phyloP scores from a whole-genome alignment of 2,797 vertebrate species.

The Saxicola maurus region DNA sequence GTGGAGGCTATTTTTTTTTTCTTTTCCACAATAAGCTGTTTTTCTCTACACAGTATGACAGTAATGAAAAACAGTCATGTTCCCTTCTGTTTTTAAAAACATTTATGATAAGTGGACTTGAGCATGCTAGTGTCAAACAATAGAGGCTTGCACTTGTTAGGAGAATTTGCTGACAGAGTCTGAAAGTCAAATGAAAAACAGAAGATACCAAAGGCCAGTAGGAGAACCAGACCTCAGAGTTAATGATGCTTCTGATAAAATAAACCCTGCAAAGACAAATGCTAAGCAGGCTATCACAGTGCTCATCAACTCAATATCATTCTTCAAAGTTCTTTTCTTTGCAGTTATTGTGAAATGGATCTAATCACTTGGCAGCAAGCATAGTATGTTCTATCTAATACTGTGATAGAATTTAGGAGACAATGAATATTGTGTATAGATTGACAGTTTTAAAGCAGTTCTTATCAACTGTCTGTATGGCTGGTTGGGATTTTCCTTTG shows the following conservation, averaged over 20 bases:
- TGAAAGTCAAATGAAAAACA: conserved; percentile 27
- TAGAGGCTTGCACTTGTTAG: conserved; percentile 46
- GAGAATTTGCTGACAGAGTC: conserved; percentile 21
- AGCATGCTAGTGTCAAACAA: conserved; percentile 20
- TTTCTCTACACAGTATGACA: conserved; percentile 65
- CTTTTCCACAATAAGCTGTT: conserved; percentile 56
- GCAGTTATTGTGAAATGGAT: background rate
- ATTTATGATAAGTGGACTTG: conserved; percentile 52
- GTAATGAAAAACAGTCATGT: conserved; percentile 68
- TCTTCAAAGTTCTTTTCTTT: background rate
- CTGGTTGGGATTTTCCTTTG: background rate
- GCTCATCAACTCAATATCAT: background rate
- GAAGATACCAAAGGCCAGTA: background rate
- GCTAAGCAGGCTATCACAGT: background rate
- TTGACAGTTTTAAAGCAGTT: background rate
- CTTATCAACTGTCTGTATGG: background rate
- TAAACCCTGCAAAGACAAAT: background rate
- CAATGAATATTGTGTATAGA: background rate
- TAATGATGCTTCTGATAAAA: conserved; percentile 14
- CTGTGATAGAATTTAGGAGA: background rate
- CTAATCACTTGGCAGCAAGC: background rate
- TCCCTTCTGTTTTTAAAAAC: conserved; percentile 53
- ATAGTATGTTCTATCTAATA: background rate
- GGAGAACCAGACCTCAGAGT: background rate
- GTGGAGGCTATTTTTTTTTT: conserved; percentile 32